Conservation (phyloP, 2,888 invertebrate species). For the Lypha dubia region DNA sequence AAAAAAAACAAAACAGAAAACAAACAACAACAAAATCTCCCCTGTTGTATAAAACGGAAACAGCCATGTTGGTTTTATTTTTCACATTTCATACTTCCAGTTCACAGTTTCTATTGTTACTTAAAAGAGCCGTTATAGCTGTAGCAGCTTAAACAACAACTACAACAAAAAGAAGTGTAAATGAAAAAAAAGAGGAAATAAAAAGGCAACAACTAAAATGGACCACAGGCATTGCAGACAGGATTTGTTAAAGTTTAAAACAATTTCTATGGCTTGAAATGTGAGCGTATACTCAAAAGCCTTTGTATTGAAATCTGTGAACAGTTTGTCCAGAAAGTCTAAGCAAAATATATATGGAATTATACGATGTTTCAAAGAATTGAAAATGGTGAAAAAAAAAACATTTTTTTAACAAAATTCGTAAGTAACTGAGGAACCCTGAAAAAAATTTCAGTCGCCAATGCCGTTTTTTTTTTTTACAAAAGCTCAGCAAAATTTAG, state of each 20-base stretch:
- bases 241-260: constrained; percentile 63
- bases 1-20: no score
- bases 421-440: no score
- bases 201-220: constrained; percentile 54
- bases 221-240: constrained; percentile 66
- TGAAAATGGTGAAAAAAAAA: no score
- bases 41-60: constrained; percentile 60
- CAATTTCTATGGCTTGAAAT: constrained; percentile 25
- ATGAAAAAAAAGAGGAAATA: constrained; percentile 44
- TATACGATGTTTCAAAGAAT: no score
- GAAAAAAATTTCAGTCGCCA: no score
- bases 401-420: no score
- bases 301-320: neutral
- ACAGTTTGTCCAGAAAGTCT: neutral
- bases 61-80: constrained; percentile 47
- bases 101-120: constrained; percentile 65
- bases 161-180: constrained; percentile 57
- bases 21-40: constrained; percentile 17
- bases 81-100: constrained; percentile 43
- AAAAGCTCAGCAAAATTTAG: no score
- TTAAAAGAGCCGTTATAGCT: constrained; percentile 51
- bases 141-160: constrained; percentile 34
- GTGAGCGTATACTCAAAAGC: neutral
- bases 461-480: no score
- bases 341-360: no score